A percentile compares a stretch with the other conserved stretches of the same genome.
phyloP scores from a whole-genome alignment of 2,113 vertebrate species.

The Callorhinus ursinus region DNA sequence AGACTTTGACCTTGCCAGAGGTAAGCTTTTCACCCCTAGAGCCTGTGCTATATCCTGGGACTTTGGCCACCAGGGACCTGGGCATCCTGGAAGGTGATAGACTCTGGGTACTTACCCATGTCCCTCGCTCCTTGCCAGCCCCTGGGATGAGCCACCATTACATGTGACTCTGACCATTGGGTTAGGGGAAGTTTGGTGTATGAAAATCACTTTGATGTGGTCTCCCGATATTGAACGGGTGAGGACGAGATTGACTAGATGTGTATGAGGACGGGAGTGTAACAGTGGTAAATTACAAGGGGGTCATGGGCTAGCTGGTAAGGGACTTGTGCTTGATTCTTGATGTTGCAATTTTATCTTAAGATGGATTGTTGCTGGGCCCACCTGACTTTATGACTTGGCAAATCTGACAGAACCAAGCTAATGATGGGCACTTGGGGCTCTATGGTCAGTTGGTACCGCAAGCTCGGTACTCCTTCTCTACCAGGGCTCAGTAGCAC shows the following conservation, averaged over 20 bases:
- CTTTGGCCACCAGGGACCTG: not conserved
- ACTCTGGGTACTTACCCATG: fast-evolving
- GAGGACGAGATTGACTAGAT: not conserved
- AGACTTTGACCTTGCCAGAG: not conserved
- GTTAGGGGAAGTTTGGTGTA: not conserved
- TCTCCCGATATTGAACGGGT: not conserved
- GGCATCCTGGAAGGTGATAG: not conserved
- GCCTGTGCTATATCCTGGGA: not conserved
- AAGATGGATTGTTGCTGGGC: not conserved
- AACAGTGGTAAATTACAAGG: not conserved
- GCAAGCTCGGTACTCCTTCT: not conserved
- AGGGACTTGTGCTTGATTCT: not conserved
- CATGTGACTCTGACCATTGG: no score
- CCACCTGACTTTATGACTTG: not conserved
- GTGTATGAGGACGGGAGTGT: fast-evolving
- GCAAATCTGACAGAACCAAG: not conserved
- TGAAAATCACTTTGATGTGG: not conserved
- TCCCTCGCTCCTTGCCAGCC: not conserved
- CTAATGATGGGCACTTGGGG: not conserved
- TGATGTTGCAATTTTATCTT: not conserved
- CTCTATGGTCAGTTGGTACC: not conserved
- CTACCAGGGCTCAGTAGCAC: not conserved
- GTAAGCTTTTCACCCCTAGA: not conserved
- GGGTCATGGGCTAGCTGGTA: not conserved
- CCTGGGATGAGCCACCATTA: not conserved